Conservation (phyloP, 2,113 vertebrate species). For the Seriola rivoliana region DNA sequence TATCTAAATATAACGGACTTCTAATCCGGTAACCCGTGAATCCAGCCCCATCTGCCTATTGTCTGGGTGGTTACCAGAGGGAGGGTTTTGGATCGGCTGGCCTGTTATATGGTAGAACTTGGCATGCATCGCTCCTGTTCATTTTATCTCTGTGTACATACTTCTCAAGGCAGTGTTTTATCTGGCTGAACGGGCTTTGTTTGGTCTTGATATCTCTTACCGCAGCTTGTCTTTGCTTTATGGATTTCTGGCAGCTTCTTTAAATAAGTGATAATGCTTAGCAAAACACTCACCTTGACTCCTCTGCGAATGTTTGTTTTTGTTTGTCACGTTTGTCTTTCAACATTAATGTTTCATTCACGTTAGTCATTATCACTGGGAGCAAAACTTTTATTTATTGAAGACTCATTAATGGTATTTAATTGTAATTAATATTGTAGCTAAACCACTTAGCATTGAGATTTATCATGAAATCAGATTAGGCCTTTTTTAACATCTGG, state of each 20-base stretch:
- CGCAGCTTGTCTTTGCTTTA: constrained; percentile 87
- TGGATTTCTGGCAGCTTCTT: constrained; percentile 85
- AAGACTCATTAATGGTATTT: constrained; percentile 58
- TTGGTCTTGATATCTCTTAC: constrained; percentile 88
- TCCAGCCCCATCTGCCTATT: constrained; percentile 76
- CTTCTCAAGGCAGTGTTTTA: constrained; percentile 86
- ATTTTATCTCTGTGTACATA: constrained; percentile 86
- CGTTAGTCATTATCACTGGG: constrained; percentile 35
- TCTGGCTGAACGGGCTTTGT: constrained; percentile 85
- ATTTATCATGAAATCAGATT: constrained; percentile 52
- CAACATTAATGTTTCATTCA: constrained; percentile 58
- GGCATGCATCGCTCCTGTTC: constrained; percentile 76
- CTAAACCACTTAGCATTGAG: constrained; percentile 38
- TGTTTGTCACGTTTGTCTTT: constrained; percentile 67
- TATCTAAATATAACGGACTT: constrained; percentile 73
- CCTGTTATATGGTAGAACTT: constrained; percentile 77
- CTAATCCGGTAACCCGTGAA: constrained; percentile 76
- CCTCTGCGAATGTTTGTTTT: constrained; percentile 64
- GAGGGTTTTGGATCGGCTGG: constrained; percentile 75
- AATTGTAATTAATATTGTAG: constrained; percentile 62
- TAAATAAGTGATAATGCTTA: constrained; percentile 85
- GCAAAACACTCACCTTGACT: constrained; percentile 84
- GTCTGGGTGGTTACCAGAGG: constrained; percentile 77
- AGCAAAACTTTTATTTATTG: constrained; percentile 57
- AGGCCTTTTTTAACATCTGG: constrained; percentile 68